These are phyloP conservation scores for Capromys pilorides DNA, from an alignment of 2,797 vertebrate species.

Conservation along the genomic window DNA sequence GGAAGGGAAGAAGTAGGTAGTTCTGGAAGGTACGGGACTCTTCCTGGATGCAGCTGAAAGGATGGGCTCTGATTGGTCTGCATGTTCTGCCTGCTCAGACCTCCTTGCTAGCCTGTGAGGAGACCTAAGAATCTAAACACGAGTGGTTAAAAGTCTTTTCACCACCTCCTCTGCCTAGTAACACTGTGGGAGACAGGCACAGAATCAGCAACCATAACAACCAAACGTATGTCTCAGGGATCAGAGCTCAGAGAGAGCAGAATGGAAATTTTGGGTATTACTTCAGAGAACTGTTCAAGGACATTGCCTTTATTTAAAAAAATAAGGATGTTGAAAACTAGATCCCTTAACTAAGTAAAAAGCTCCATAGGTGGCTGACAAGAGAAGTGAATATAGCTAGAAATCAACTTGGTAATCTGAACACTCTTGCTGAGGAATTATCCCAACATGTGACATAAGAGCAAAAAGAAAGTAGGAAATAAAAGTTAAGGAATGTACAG, in stretches of 20 bases:
- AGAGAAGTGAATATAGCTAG: neutral
- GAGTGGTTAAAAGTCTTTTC: neutral
- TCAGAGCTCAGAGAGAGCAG: neutral
- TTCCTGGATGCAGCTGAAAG: neutral
- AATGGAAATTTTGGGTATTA: neutral
- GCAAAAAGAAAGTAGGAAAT: neutral
- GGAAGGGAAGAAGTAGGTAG: neutral
- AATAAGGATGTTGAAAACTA: neutral
- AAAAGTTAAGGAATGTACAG: neutral
- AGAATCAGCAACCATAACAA: neutral
- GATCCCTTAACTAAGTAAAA: neutral
- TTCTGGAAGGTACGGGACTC: neutral
- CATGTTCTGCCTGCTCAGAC: neutral
- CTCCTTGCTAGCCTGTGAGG: neutral
- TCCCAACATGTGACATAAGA: neutral
- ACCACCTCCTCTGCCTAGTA: neutral
- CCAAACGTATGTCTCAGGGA: neutral
- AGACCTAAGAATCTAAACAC: neutral
- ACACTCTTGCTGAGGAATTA: neutral
- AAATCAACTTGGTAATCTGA: conserved; percentile 1
- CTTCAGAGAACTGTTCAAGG: neutral
- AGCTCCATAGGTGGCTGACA: neutral
- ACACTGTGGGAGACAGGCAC: neutral
- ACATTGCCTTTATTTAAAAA: neutral
- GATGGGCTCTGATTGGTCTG: neutral